A percentile compares a stretch with the other conserved stretches of the same genome.
Evolutionary conservation across 2,113 vertebrate genomes (phyloP).

Genomic region (Pterocles burchelli): DNA sequence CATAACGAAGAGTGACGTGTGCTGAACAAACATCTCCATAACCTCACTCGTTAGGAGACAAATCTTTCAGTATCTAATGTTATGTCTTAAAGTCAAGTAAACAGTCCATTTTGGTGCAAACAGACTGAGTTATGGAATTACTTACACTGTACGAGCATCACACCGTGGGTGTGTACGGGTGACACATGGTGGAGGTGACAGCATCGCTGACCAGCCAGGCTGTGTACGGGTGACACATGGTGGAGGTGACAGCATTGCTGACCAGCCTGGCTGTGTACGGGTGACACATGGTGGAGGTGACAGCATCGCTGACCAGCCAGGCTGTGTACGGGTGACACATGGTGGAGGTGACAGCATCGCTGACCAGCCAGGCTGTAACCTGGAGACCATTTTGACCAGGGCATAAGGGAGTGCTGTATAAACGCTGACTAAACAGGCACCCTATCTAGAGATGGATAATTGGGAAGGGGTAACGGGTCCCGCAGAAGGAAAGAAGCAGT

Average conservation of each 20-base stretch:
- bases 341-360: background rate
- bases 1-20: conserved; percentile 1
- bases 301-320: background rate
- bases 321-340: background rate
- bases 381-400: background rate
- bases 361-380: background rate
- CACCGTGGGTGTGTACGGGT: conserved; percentile 8
- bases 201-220: too few species aligned
- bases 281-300: background rate
- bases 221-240: too few species aligned
- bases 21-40: conserved; percentile 62
- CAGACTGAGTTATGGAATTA: conserved; percentile 58
- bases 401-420: background rate
- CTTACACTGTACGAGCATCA: background rate
- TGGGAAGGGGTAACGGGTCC: background rate
- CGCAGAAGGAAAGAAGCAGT: background rate
- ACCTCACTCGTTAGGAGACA: conserved; percentile 4
- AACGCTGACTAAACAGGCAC: background rate
- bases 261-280: background rate
- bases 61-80: background rate
- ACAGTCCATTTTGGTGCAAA: conserved; percentile 29
- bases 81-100: conserved; percentile 45
- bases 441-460: background rate
- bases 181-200: background rate
- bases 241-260: background rate